These are phyloP conservation scores for Danaus chrysippus DNA, from an alignment of 2,888 invertebrate species.

Conservation along the genomic window DNA sequence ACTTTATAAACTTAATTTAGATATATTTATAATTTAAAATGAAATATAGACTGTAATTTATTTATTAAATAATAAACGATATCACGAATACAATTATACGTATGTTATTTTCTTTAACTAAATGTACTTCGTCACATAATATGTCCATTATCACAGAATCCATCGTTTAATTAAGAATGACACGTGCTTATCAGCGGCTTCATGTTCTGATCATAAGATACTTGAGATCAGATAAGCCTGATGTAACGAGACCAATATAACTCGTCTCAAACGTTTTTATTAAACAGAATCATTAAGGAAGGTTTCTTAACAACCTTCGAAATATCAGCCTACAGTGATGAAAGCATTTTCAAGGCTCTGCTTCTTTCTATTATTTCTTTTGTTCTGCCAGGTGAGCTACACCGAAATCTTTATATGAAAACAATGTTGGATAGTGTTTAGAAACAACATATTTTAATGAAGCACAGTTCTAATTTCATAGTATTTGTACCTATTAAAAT, in stretches of 20 bases:
- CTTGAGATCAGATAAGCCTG: slow-evolving; percentile 31
- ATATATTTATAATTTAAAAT: no score
- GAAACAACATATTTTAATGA: no score
- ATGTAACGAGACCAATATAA: slow-evolving; percentile 37
- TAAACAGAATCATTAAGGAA: not conserved
- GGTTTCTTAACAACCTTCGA: slow-evolving; percentile 7
- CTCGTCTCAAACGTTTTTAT: slow-evolving; percentile 16
- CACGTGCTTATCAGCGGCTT: slow-evolving; percentile 26
- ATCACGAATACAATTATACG: slow-evolving; percentile 1
- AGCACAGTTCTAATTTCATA: no score
- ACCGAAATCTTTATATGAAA: no score
- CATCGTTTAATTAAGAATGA: slow-evolving; percentile 7
- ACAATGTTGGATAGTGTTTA: no score
- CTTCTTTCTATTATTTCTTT: slow-evolving; percentile 13
- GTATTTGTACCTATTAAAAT: not conserved
- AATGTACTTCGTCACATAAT: not conserved
- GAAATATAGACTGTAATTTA: no score
- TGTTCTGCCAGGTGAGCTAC: slow-evolving; percentile 18
- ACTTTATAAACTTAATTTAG: no score
- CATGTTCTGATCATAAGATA: slow-evolving; percentile 31
- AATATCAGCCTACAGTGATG: slow-evolving; percentile 15
- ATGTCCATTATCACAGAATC: not conserved
- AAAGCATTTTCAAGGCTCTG: slow-evolving; percentile 16
- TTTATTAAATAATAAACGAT: no score
- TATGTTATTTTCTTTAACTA: not conserved